A percentile compares a stretch with the other conserved stretches of the same genome.
Evolutionary conservation across 2,888 invertebrate species (phyloP).

Genomic region (Drosophila kanekoi): DNA sequence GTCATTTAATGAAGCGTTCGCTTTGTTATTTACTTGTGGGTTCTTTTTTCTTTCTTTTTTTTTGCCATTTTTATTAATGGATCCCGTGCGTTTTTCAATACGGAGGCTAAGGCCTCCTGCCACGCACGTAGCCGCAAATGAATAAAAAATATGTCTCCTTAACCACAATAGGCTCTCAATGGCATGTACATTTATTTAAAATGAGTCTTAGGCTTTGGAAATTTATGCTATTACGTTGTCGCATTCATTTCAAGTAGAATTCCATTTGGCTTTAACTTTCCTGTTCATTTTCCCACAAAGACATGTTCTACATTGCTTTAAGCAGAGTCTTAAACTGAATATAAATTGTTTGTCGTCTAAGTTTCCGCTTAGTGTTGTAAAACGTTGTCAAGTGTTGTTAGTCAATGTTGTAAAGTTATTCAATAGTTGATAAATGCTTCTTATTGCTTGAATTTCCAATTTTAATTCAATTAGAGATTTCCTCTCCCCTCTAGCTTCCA

Average conservation of each 20-base stretch:
- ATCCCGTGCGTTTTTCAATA: conserved; percentile 42
- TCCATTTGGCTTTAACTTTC: background rate
- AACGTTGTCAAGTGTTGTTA: background rate
- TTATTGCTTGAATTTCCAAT: background rate
- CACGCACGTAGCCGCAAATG: conserved; percentile 34
- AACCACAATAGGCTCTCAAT: conserved; percentile 17
- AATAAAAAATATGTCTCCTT: conserved; percentile 9
- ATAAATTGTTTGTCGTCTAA: too few relatives aligned
- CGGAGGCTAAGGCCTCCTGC: background rate
- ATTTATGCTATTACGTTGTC: conserved; percentile 21
- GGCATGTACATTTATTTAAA: conserved; percentile 18
- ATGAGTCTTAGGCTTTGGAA: conserved; percentile 2
- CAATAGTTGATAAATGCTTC: background rate
- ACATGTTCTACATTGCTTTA: too few relatives aligned
- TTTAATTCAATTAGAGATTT: background rate
- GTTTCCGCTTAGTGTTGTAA: background rate
- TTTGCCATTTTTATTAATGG: conserved; percentile 50
- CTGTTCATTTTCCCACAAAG: background rate
- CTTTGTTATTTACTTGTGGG: conserved; percentile 51
- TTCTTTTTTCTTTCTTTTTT: background rate
- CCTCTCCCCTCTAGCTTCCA: background rate
- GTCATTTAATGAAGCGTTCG: conserved; percentile 76
- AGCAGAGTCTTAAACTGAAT: too few relatives aligned
- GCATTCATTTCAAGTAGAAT: background rate
- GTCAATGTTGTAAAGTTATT: background rate